Base-by-base conservation (phyloP, 1,140 invertebrate species). In the Saccostrea echinata region DNA sequence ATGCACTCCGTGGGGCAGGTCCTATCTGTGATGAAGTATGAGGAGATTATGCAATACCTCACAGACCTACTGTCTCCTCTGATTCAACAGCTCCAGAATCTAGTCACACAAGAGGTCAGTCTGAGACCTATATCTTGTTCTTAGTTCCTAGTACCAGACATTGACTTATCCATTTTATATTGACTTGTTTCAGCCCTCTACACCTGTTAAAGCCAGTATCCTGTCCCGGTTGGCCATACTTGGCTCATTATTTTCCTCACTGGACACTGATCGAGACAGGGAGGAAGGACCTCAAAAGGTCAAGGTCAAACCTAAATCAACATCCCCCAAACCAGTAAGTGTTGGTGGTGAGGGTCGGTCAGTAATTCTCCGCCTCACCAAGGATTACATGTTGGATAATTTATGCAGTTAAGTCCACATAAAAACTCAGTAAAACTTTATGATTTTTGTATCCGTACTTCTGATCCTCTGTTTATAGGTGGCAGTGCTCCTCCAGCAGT, bases 1-100 rank as follows among this genome's bases (percentile, higher is more conserved):
- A 98, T 98, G 97, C 97, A 96, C 84, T 97, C 97, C 61, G 96
- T 97, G 81, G 97, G 97, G 0, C 96, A 97, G 91, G 95, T 97
- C 0, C 94, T 98, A 84, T 97, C 97, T 86, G 95, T 97, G 0
- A 93, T 97, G 68, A 95, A 96, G 13, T 93, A 96, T 1, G 95
- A 96, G 9, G 95, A 96, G 82, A 97, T 97, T 90, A 95, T 97
- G 90, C 94, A 95, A 52, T 97, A 97, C 92, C 94, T 98, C 18
- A 96, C 97, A 88, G 95, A 96, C 0, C 96, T 97, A 16, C 93
- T 98, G 11, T 96, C 96, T 30, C 96, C 97, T 1, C 96, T 96
- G 86, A 96, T 97, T 24, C 94, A 96, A 81, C 96, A 97, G 88
- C 93, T 97, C 16, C 95, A 96, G 89, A 94, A 95, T 24, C 93